These are phyloP conservation scores for Arion vulgaris DNA, from an alignment of 1,140 invertebrate genomes.

Conservation along the genomic window DNA sequence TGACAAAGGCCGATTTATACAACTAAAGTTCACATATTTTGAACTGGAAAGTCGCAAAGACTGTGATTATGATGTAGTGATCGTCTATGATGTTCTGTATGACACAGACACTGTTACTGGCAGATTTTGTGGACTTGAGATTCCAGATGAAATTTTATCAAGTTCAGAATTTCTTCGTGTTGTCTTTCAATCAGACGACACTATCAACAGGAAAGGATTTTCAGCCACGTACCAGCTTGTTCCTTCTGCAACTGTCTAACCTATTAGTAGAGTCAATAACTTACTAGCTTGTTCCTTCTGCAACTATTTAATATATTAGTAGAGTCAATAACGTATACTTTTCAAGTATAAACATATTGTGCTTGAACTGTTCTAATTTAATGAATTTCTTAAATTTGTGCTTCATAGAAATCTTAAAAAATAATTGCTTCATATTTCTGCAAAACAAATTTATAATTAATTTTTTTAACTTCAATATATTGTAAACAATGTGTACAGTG, in stretches of 20 bases:
- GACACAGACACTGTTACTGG: slow-evolving; percentile 85
- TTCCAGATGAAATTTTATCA: slow-evolving; percentile 90
- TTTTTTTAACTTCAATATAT: no score
- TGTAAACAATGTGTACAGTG: no score
- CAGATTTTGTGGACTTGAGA: slow-evolving; percentile 79
- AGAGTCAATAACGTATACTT: no score
- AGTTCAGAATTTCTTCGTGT: slow-evolving; percentile 87
- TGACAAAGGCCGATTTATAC: slow-evolving; percentile 72
- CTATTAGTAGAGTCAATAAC: no score
- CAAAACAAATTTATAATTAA: no score
- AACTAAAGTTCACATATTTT: slow-evolving; percentile 89
- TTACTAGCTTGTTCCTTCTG: no score
- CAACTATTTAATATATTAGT: no score
- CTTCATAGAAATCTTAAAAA: no score
- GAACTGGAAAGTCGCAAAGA: slow-evolving; percentile 92
- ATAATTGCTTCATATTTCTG: no score
- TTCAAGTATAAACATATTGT: no score
- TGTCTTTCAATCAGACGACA: slow-evolving; percentile 90
- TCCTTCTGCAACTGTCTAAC: not conserved
- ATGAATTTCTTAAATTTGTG: no score
- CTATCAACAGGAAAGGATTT: slow-evolving; percentile 92
- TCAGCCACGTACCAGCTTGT: slow-evolving; percentile 50
- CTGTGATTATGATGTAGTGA: slow-evolving; percentile 94
- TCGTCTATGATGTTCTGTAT: slow-evolving; percentile 89
- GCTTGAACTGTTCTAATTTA: no score